Evolutionary conservation across 2,113 vertebrate genomes (phyloP), one percentile per base, ranked within the genome.

Genomic region (Cynocephalus volans): DNA sequence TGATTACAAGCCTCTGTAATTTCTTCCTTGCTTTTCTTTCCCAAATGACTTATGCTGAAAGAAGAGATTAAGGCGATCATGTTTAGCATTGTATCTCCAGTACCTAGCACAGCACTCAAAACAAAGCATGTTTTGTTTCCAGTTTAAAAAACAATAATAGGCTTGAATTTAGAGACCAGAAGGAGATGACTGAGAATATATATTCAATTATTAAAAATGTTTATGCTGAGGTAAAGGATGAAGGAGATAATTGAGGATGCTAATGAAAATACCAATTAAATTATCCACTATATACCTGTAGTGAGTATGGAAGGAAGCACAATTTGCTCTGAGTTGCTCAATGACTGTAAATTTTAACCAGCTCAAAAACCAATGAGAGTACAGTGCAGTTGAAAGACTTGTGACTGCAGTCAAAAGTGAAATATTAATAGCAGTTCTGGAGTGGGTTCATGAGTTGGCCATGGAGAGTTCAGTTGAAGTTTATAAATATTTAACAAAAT

Each of bases 261-360:
- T 60, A 91, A 88, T 72, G 21, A 84, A 90, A 95, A 92, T 1
- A 41, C 19, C 56, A 88, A 76, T 50, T 79, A 77, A 81, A 77
- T 92, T 90, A 77, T 93, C 72, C 26, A 76, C 6, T 8, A 45
- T 62, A 36, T 13, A 24, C 10, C 65, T 52, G 50, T 28, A 26
- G 15, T 62, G 67, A 82, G 85, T 85, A 62, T 54, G 41, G 19
- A 69, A 94, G 26, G 80, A 90, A 92, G 41, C 19, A 77, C 83
- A 93, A 69, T 41, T 81, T 90, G 28, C 31, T 88, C 14, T 72
- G 26, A 80, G 50, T 3, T 60, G 8, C 21, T 64, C 72, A 52
- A 31, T 90, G 67, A 36, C 41, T 41, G 1, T 60, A 52, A 79
- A 58, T 91, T 95, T 82, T 23, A 62, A 60, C 6, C 18, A 62